These are phyloP conservation scores for Hydra vulgaris DNA, from an alignment of 30 jellyfish, hydroid and myxozoan genomes.

Conservation along the genomic window DNA sequence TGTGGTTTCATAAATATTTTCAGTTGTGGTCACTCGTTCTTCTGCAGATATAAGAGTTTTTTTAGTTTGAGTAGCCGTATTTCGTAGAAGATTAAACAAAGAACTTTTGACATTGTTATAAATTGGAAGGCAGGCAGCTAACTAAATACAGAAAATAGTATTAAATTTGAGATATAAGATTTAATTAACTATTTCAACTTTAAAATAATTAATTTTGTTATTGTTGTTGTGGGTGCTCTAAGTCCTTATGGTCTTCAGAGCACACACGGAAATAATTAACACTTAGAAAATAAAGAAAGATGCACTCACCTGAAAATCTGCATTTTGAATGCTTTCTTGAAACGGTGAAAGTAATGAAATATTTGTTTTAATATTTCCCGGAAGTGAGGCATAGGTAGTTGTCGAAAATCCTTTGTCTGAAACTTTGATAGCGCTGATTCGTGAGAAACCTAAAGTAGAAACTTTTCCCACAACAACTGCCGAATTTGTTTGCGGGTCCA, in stretches of 20 bases:
- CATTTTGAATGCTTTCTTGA: conserved; percentile 23
- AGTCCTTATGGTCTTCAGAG: too few species aligned
- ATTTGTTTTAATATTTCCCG: conserved; percentile 22
- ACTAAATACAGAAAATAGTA: not conserved
- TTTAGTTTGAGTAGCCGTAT: conserved; percentile 26
- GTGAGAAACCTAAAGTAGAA: conserved; percentile 19
- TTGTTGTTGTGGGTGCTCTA: too few species aligned
- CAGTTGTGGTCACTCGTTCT: conserved; percentile 31
- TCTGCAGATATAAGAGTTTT: conserved; percentile 27
- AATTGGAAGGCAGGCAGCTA: conserved; percentile 22
- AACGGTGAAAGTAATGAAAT: conserved; percentile 11
- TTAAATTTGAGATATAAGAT: too few species aligned
- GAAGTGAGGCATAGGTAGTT: conserved; percentile 4
- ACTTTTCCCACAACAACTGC: conserved; percentile 32
- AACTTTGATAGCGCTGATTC: conserved; percentile 25
- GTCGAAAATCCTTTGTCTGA: conserved; percentile 25
- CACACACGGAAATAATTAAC: too few species aligned
- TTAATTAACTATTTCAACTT: too few species aligned
- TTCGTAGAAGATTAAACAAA: conserved; percentile 5
- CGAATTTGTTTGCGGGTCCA: conserved; percentile 23
- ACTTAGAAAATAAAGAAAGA: not conserved
- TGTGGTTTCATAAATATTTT: conserved; percentile 27
- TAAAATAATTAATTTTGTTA: too few species aligned
- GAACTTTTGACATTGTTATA: not conserved
- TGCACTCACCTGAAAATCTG: conserved; percentile 17